Evolutionary conservation across 2,797 vertebrate species (phyloP).

Genomic region (Philypnodon macrostomus): DNA sequence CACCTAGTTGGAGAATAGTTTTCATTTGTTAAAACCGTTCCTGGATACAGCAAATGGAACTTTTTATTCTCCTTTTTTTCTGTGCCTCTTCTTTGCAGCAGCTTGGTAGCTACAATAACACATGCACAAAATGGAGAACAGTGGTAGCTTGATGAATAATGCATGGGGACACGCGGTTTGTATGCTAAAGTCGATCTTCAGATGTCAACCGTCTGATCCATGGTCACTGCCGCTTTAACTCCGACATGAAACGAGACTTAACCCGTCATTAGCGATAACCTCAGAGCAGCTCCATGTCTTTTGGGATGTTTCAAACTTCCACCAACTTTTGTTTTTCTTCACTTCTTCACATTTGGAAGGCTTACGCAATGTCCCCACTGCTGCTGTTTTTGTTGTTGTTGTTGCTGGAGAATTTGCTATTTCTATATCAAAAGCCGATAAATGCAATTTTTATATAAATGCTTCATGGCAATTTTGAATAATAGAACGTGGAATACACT

Average conservation of each 20-base stretch:
- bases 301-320: neutral
- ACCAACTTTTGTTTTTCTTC: neutral
- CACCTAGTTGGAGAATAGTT: neutral
- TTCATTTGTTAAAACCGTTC: neutral
- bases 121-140: neutral
- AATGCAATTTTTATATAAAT: too few species aligned
- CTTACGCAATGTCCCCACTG: neutral
- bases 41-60: too few species aligned
- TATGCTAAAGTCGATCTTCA: slow-evolving; percentile 8
- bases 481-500: too few species aligned
- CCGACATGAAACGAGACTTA: slow-evolving; percentile 12
- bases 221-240: slow-evolving; percentile 8
- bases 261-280: neutral
- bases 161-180: slow-evolving; percentile 3
- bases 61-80: neutral
- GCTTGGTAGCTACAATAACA: neutral
- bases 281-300: neutral
- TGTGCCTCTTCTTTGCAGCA: neutral
- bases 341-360: neutral
- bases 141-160: slow-evolving; percentile 10
- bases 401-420: too few species aligned
- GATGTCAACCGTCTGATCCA: neutral
- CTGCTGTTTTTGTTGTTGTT: neutral
- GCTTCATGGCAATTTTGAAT: too few species aligned
- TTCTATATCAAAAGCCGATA: too few species aligned